Evolutionary conservation across 2,888 invertebrate genomes (phyloP).

Genomic region (Bellardia bayeri): DNA sequence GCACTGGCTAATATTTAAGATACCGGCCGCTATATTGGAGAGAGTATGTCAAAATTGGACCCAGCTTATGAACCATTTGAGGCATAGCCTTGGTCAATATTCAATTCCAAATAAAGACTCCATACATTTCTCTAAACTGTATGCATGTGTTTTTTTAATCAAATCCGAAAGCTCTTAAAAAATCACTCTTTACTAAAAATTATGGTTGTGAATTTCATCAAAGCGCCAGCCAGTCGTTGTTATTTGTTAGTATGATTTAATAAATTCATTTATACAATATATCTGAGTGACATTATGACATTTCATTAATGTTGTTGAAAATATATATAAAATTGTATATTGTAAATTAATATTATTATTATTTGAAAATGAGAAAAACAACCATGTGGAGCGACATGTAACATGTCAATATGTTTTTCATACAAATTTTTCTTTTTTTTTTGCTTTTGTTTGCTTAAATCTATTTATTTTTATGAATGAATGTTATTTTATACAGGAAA

Average conservation of each 20-base stretch:
- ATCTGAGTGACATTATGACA: slow-evolving; percentile 45
- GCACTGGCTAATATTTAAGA: no score
- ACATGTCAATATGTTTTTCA: slow-evolving; percentile 44
- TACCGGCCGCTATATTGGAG: no score
- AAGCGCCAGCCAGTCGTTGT: slow-evolving; percentile 25
- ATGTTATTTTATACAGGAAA: slow-evolving; percentile 50
- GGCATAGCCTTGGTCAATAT: no score
- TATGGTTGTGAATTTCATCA: slow-evolving; percentile 15
- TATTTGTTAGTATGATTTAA: slow-evolving; percentile 28
- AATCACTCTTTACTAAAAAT: background rate
- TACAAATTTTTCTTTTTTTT: background rate
- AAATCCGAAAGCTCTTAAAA: background rate
- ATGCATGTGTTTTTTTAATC: background rate
- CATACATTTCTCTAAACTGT: no score
- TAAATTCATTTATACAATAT: slow-evolving; percentile 44
- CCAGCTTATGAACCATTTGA: no score
- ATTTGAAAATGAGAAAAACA: slow-evolving; percentile 12
- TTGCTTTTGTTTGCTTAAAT: background rate
- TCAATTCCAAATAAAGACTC: no score
- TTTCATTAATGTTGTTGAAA: slow-evolving; percentile 39
- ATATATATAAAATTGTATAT: slow-evolving; percentile 1
- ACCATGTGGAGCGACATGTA: slow-evolving; percentile 13
- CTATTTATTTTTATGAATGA: slow-evolving; percentile 34
- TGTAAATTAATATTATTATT: slow-evolving; percentile 49
- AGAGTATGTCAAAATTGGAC: no score